Evolutionary conservation across 2,888 invertebrate genomes (phyloP), one percentile per base, ranked within the genome.

Genomic region (Drosophila dives): DNA sequence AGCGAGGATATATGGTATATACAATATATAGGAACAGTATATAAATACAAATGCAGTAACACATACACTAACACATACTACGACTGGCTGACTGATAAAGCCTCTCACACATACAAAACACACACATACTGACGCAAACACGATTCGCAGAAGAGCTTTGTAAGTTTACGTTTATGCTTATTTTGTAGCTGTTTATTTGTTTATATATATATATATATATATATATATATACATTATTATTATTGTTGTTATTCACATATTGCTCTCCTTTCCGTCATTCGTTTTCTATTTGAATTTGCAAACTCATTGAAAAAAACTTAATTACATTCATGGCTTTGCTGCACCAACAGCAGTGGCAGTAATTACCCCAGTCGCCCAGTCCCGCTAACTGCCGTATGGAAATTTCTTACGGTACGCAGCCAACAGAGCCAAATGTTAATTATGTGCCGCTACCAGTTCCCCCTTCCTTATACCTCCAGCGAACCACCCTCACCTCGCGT

Each of bases 361-460:
- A 77, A 77, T 77, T 78, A 71, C 65, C 60, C 55, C 63, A 64
- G 48, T 56, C 61, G 69, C 55, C 50, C 38, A 56, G 60, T 67
- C 64, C 48, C 64, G 53, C 56, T 56, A 48, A 34, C 62, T 64
- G 63, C 69, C 62, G 63, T 64, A 75, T 77, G 69, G 54, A 72
- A 80, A 74, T 83, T 70, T 84, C 79, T 74, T 82, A 76, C 79
- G 79, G 82, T 82, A 84, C 82, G 84, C 84, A 75, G 74, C 72
- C 58, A 75, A 65, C 75, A 75, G 80, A 89, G 78, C 77, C 81
- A 82, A 89, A 83, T 89, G 87, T 86, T 89, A 89, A 86, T 89
- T 89, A 82, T 75, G 75, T 81, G 75, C 77, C 65, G 59, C 73
- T 66, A 67, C 59, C 40, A 68, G 49, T 65, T 23, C 29, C 34